phyloP scores from a whole-genome alignment of 2,113 vertebrate species.

The Urocolius indicus region DNA sequence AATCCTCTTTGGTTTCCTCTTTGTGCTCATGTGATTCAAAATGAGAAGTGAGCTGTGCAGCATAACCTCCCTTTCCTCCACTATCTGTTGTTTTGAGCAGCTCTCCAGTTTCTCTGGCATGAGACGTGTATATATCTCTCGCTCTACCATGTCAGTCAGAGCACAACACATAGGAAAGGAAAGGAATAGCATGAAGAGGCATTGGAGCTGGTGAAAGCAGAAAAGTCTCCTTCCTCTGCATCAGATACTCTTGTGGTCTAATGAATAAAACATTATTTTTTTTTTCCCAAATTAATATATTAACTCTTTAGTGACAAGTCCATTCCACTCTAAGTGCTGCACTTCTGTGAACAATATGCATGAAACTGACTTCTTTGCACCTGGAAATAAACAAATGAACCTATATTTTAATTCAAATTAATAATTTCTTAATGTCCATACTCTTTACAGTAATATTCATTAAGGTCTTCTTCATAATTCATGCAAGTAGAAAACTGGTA shows the following conservation, averaged over 20 bases:
- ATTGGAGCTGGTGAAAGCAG: neutral
- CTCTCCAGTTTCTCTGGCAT: neutral
- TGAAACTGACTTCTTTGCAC: neutral
- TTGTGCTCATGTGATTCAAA: neutral
- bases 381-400: slow-evolving; percentile 8
- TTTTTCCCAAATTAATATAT: neutral
- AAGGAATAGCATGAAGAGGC: neutral
- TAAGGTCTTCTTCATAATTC: slow-evolving; percentile 42
- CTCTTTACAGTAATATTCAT: slow-evolving; percentile 33
- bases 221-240: neutral
- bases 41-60: neutral
- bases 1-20: neutral
- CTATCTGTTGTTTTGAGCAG: neutral
- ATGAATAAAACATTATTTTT: neutral
- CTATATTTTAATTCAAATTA: neutral
- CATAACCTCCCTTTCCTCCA: neutral
- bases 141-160: neutral
- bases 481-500: slow-evolving; percentile 62
- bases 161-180: slow-evolving; percentile 48
- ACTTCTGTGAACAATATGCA: neutral
- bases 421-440: neutral
- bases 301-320: neutral
- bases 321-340: neutral
- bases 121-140: neutral
- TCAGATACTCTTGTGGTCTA: neutral